A percentile compares a stretch with the other conserved stretches of the same genome.
These are phyloP conservation scores for Achatina immaculata DNA, from an alignment of 1,140 invertebrate species.

Conservation along the genomic window DNA sequence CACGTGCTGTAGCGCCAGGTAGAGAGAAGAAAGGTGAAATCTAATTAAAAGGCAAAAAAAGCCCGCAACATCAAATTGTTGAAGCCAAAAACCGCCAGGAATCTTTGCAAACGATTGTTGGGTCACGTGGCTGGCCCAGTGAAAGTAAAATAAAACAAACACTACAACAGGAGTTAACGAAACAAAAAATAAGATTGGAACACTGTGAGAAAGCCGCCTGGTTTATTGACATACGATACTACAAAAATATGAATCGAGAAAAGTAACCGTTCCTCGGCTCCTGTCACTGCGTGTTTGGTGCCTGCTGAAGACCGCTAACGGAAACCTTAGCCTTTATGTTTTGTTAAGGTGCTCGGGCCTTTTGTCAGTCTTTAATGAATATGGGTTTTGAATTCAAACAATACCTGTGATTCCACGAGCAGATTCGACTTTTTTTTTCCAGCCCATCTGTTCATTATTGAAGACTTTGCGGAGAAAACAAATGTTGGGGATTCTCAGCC, in stretches of 20 bases:
- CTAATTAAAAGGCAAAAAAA: background rate
- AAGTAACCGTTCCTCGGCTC: too few relatives aligned
- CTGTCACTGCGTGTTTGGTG: slow-evolving; percentile 17
- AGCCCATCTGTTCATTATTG: background rate
- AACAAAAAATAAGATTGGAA: slow-evolving; percentile 17
- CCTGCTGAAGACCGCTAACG: background rate
- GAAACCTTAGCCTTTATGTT: background rate
- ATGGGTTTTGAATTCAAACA: background rate
- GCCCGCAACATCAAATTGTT: slow-evolving; percentile 2
- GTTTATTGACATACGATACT: background rate
- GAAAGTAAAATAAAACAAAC: slow-evolving; percentile 23
- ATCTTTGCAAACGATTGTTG: slow-evolving; percentile 10
- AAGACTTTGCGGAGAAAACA: background rate
- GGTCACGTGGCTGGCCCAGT: slow-evolving; percentile 21
- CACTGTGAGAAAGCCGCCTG: background rate
- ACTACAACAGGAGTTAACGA: slow-evolving; percentile 23
- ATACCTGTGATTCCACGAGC: background rate
- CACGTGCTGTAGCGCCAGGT: background rate
- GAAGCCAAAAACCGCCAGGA: slow-evolving; percentile 3
- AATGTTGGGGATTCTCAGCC: too few relatives aligned
- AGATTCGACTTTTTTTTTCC: background rate
- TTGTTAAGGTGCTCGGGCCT: background rate
- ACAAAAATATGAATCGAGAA: slow-evolving; percentile 26
- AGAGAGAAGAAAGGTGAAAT: background rate
- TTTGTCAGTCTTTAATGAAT: background rate